phyloP scores from a whole-genome alignment of 2,888 invertebrate species.

The Aleiodes leptofemur region DNA sequence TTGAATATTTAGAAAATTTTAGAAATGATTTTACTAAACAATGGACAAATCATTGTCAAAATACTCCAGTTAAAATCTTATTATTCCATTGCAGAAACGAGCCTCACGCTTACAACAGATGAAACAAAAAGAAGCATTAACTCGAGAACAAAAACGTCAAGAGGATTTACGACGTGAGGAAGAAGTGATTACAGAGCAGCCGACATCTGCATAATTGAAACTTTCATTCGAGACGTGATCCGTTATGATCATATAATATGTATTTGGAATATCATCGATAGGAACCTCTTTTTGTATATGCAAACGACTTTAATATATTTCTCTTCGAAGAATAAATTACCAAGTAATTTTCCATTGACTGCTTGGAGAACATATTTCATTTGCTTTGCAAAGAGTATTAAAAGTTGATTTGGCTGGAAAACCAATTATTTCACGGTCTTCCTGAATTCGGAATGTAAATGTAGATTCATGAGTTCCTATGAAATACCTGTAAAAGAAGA shows the following conservation, averaged over 20 bases:
- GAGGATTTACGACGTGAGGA: constrained; percentile 71
- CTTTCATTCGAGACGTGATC: constrained; percentile 14
- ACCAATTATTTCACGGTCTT: constrained; percentile 96
- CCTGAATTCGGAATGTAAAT: constrained; percentile 96
- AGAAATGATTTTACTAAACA: no score
- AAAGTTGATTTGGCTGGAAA: constrained; percentile 89
- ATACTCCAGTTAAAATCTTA: neutral
- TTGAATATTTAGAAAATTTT: no score
- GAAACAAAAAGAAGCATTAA: constrained; percentile 73
- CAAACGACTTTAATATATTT: neutral
- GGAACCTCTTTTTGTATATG: no score
- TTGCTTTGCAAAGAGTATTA: constrained; percentile 86
- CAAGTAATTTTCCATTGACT: constrained; percentile 72
- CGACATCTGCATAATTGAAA: constrained; percentile 33
- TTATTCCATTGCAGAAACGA: constrained; percentile 69
- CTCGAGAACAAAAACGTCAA: constrained; percentile 68
- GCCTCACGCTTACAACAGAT: constrained; percentile 73
- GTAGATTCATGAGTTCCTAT: constrained; percentile 97
- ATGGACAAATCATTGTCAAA: no score
- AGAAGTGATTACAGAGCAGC: constrained; percentile 70
- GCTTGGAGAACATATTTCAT: constrained; percentile 59
- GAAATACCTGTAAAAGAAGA: constrained; percentile 79
- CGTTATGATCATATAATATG: no score
- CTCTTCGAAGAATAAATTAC: constrained; percentile 64
- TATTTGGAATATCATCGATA: no score